Conservation (phyloP, 2,797 vertebrate genomes). For the Neostethus bicornis region DNA sequence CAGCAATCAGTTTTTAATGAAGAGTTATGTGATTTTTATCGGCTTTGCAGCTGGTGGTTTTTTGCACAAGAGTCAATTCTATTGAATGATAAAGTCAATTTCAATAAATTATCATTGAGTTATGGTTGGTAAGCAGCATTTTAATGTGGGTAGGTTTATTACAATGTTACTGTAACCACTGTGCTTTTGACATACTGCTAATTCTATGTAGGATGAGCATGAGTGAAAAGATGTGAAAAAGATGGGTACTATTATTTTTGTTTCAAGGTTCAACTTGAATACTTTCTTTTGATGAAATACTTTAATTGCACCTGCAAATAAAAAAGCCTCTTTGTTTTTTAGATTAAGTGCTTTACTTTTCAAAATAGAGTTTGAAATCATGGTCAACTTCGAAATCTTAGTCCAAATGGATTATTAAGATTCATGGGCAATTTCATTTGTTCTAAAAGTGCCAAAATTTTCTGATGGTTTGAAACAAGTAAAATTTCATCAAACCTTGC, state of each 20-base stretch:
- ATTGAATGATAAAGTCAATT: not conserved
- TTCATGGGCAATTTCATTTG: too few species aligned
- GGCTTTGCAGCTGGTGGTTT: not conserved
- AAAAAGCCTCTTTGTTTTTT: not conserved
- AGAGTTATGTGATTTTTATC: not conserved
- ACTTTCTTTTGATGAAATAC: not conserved
- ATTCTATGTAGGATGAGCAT: too few species aligned
- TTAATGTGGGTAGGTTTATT: not conserved
- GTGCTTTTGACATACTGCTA: too few species aligned
- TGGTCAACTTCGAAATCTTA: not conserved
- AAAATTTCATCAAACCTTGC: too few species aligned
- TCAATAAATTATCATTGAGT: not conserved
- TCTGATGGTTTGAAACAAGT: too few species aligned
- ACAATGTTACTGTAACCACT: not conserved
- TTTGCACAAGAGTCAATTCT: not conserved
- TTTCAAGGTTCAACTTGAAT: not conserved
- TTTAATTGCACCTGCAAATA: not conserved
- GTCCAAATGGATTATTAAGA: too few species aligned
- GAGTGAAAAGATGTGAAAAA: too few species aligned
- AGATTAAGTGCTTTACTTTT: not conserved
- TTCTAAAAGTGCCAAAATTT: too few species aligned
- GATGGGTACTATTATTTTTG: too few species aligned
- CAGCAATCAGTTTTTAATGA: not conserved
- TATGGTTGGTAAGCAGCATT: not conserved
- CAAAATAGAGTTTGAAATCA: constrained; percentile 2